Percentiles rank a stretch among this genome's conserved stretches.
Conservation (phyloP, 2,797 vertebrate species). For the Acridotheres tristis region DNA sequence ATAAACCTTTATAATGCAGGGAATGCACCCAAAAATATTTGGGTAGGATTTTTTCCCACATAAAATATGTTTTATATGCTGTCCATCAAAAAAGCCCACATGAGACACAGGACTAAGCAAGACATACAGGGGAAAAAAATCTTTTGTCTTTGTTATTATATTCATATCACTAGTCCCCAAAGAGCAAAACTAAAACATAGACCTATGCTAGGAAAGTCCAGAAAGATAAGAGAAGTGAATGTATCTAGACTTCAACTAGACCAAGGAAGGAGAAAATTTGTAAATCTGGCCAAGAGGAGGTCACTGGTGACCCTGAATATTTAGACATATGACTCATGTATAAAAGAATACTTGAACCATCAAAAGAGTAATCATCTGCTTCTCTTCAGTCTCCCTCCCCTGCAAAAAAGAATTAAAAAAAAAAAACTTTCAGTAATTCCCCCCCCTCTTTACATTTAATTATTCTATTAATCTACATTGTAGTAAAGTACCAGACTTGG, state of each 20-base stretch:
- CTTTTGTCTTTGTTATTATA: not conserved
- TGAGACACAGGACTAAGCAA: not conserved
- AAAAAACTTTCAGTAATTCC: not conserved
- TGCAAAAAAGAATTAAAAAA: not conserved
- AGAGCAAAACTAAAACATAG: not conserved
- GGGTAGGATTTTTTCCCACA: not conserved
- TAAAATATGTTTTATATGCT: not conserved
- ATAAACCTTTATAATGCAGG: not conserved
- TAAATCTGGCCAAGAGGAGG: not conserved
- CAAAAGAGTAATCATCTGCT: conserved; percentile 19
- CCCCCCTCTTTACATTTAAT: not conserved
- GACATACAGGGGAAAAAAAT: not conserved
- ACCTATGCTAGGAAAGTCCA: not conserved
- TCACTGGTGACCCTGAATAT: conserved; percentile 26
- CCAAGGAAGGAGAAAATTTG: not conserved
- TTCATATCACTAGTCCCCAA: not conserved
- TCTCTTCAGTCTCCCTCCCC: not conserved
- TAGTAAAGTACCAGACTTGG: not conserved
- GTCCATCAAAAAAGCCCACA: not conserved
- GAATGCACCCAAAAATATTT: not conserved
- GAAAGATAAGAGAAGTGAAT: not conserved
- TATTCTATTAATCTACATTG: not conserved
- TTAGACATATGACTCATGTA: conserved; percentile 59
- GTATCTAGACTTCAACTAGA: not conserved
- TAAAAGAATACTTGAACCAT: conserved; percentile 9